Conservation (phyloP, 2,888 invertebrate species). For the Platerodrilus igneus region DNA sequence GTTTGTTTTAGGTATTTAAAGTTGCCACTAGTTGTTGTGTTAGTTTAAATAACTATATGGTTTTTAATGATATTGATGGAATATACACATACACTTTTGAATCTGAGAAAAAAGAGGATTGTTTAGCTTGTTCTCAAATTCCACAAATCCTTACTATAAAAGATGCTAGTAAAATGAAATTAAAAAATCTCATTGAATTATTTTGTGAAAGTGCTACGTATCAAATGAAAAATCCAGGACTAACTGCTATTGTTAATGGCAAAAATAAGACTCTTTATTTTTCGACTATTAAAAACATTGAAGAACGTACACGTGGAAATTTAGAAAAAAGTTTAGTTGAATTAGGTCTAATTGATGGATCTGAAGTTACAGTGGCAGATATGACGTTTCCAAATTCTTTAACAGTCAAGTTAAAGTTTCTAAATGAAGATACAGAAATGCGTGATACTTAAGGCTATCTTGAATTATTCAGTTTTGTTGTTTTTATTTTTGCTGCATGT, state of each 20-base stretch:
- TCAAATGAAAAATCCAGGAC: slow-evolving; percentile 89
- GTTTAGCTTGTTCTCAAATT: slow-evolving; percentile 80
- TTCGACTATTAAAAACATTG: slow-evolving; percentile 86
- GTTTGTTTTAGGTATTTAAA: slow-evolving; percentile 73
- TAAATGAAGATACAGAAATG: slow-evolving; percentile 49
- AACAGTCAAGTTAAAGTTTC: slow-evolving; percentile 68
- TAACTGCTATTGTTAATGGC: slow-evolving; percentile 76
- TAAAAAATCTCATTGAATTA: slow-evolving; percentile 77
- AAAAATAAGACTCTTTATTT: slow-evolving; percentile 91
- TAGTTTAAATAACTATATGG: slow-evolving; percentile 92
- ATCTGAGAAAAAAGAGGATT: slow-evolving; percentile 81
- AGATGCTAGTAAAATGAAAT: slow-evolving; percentile 59
- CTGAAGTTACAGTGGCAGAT: slow-evolving; percentile 87
- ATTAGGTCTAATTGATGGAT: slow-evolving; percentile 77
- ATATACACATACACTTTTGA: slow-evolving; percentile 94
- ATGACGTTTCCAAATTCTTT: slow-evolving; percentile 81
- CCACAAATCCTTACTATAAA: slow-evolving; percentile 61
- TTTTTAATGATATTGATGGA: slow-evolving; percentile 93
- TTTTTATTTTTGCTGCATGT: no score
- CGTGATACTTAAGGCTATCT: slow-evolving; percentile 12
- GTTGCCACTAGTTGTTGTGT: slow-evolving; percentile 88
- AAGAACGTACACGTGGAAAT: slow-evolving; percentile 83
- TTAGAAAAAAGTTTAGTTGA: slow-evolving; percentile 82
- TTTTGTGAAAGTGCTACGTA: slow-evolving; percentile 72
- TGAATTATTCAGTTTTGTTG: no score